A percentile compares a stretch with the other conserved stretches of the same genome.
Evolutionary conservation across 2,113 vertebrate genomes (phyloP).

Genomic region (Phylloscopus trochiloides): DNA sequence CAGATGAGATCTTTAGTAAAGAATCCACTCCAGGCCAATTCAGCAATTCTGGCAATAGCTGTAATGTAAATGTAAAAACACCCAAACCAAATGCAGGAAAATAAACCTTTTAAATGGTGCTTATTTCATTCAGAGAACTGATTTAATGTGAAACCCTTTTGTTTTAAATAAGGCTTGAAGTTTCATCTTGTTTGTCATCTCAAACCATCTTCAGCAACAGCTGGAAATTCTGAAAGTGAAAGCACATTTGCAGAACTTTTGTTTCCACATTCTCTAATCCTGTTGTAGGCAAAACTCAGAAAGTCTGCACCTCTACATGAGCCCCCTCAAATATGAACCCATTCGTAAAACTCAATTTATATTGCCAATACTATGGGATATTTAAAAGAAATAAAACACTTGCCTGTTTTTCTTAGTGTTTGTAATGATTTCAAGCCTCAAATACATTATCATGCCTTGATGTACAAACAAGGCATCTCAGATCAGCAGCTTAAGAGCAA

Average conservation of each 20-base stretch:
- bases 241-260: constrained; percentile 17
- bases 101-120: neutral
- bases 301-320: neutral
- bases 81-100: neutral
- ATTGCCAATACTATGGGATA: neutral
- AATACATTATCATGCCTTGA: neutral
- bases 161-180: neutral
- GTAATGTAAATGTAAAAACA: neutral
- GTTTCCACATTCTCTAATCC: neutral
- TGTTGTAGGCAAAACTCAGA: neutral
- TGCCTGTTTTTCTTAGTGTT: neutral
- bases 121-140: neutral
- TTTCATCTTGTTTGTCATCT: constrained; percentile 10
- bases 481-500: neutral
- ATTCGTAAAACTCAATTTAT: neutral
- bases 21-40: neutral
- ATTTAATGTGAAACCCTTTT: neutral
- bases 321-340: neutral
- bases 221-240: constrained; percentile 62
- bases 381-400: neutral
- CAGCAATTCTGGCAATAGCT: neutral
- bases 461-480: neutral
- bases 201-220: constrained; percentile 18
- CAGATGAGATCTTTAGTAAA: neutral
- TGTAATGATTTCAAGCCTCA: neutral